Conservation (phyloP, 1,140 invertebrate genomes). For the Philopotamus ludificatus region DNA sequence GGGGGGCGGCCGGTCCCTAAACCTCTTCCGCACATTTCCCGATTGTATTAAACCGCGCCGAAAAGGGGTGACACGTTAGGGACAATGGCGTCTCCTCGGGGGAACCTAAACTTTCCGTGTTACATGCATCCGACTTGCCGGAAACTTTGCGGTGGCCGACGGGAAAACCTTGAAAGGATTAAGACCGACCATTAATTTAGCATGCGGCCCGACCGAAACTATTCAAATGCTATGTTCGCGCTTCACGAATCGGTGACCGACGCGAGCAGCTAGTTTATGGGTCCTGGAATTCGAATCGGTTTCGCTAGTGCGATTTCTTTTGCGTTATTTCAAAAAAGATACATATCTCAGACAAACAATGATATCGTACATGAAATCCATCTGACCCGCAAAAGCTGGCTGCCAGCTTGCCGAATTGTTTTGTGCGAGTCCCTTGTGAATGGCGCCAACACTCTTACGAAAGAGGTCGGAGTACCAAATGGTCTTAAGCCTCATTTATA, state of each 20-base stretch:
- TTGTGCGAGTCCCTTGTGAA: background rate
- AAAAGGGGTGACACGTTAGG: background rate
- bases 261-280: too few species aligned
- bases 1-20: background rate
- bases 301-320: too few species aligned
- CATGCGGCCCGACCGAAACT: too few species aligned
- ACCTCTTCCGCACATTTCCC: conserved; percentile 8
- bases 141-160: background rate
- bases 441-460: background rate
- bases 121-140: conserved; percentile 5
- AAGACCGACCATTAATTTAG: background rate
- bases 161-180: background rate
- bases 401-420: background rate
- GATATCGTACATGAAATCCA: too few species aligned
- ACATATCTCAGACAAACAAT: too few species aligned
- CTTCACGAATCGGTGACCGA: too few species aligned
- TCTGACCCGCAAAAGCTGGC: too few species aligned
- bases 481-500: conserved; percentile 10
- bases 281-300: too few species aligned
- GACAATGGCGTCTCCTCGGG: background rate
- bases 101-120: background rate
- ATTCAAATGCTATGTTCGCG: too few species aligned
- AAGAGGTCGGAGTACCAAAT: background rate
- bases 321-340: too few species aligned
- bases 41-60: conserved; percentile 1